phyloP scores from a whole-genome alignment of 2,797 vertebrate species.

The Scleropages formosus region DNA sequence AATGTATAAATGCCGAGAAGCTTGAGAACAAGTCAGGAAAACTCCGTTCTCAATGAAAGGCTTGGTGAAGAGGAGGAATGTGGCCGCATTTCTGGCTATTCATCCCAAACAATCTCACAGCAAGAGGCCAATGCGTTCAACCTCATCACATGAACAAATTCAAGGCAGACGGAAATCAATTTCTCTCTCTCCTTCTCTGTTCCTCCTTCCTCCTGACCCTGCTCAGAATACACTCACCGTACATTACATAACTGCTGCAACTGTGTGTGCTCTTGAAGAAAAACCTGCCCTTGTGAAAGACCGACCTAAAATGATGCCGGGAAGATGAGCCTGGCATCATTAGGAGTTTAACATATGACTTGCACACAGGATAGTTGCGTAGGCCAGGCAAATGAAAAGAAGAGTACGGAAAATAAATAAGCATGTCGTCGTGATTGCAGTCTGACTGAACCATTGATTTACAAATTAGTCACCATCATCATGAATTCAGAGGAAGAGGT shows the following conservation, averaged over 20 bases:
- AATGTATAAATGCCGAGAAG: not conserved
- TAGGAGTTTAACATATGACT: not conserved
- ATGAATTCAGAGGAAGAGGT: not conserved
- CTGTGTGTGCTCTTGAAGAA: not conserved
- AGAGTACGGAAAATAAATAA: not conserved
- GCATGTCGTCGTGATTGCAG: not conserved
- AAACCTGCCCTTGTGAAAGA: not conserved
- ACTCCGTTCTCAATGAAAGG: not conserved
- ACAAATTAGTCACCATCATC: constrained; percentile 11
- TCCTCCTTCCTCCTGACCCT: not conserved
- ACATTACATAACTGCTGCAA: constrained; percentile 17
- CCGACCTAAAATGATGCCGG: not conserved
- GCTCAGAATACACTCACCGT: constrained; percentile 14
- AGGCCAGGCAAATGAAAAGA: not conserved
- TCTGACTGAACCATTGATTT: not conserved
- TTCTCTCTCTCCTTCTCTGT: not conserved
- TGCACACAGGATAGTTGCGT: not conserved
- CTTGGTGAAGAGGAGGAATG: not conserved
- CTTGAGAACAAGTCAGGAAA: not conserved
- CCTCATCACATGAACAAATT: not conserved
- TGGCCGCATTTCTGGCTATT: not conserved
- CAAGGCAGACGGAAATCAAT: not conserved
- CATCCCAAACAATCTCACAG: not conserved
- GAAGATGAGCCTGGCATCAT: not conserved
- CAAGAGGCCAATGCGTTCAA: no score